Conservation (phyloP, 2,888 invertebrate species). For the Eupithecia subfuscata region DNA sequence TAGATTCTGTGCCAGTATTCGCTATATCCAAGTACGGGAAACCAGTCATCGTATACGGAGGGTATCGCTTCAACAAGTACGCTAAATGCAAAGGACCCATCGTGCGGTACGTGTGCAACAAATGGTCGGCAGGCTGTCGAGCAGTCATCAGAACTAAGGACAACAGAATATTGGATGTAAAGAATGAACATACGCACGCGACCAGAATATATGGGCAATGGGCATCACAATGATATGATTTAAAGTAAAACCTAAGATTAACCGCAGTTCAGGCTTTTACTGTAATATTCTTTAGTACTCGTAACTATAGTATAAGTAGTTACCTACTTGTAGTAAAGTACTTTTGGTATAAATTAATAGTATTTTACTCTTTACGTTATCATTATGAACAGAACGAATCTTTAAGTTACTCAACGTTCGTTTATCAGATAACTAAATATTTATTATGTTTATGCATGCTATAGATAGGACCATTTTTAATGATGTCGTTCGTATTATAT, state of each 20-base stretch:
- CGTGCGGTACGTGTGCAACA: slow-evolving; percentile 40
- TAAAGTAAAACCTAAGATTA: background rate
- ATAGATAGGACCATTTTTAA: background rate
- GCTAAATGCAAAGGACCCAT: slow-evolving; percentile 27
- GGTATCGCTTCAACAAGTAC: slow-evolving; percentile 31
- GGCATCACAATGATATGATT: background rate
- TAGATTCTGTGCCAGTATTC: slow-evolving; percentile 25
- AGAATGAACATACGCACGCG: slow-evolving; percentile 18
- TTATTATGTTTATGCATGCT: background rate
- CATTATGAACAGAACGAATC: background rate
- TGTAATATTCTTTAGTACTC: background rate
- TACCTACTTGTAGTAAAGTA: too few relatives aligned
- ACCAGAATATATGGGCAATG: background rate
- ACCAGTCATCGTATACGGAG: slow-evolving; percentile 48
- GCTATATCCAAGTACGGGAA: slow-evolving; percentile 56
- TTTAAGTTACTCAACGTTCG: background rate
- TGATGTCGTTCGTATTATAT: background rate
- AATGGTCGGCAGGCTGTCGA: slow-evolving; percentile 48
- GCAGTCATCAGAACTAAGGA: slow-evolving; percentile 51
- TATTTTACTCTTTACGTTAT: too few relatives aligned
- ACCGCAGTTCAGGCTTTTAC: background rate
- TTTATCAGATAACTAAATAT: background rate
- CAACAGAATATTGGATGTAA: slow-evolving; percentile 43
- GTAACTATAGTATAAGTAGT: too few relatives aligned
- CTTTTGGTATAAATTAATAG: too few relatives aligned